These are phyloP conservation scores for Neotoxoptera formosana DNA, from an alignment of 1,140 invertebrate genomes.

Conservation along the genomic window DNA sequence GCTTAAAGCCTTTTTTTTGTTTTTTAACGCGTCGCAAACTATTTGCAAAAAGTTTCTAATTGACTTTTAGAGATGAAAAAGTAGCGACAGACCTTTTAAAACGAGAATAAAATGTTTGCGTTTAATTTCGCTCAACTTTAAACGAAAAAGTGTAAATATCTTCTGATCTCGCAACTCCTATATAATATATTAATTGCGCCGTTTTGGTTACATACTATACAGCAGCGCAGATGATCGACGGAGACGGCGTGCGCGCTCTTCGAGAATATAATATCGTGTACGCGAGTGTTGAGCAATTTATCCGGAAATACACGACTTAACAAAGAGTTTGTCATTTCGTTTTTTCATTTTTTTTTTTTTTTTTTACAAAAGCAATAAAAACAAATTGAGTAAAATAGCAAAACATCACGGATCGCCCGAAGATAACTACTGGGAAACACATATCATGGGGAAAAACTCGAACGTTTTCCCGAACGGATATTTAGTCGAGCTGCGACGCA, in stretches of 20 bases:
- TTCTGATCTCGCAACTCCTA: not conserved
- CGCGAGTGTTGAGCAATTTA: not conserved
- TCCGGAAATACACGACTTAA: not conserved
- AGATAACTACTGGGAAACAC: not conserved
- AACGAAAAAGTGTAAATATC: not conserved
- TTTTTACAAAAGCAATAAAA: not conserved
- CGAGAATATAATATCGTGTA: not conserved
- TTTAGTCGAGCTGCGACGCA: not conserved
- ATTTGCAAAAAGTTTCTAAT: slow-evolving; percentile 41
- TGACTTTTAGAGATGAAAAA: not conserved
- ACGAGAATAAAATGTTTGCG: slow-evolving; percentile 21
- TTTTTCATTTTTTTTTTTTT: too few species aligned
- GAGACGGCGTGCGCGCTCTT: not conserved
- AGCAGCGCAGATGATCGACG: not conserved
- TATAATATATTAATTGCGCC: slow-evolving; percentile 14
- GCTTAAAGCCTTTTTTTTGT: not conserved
- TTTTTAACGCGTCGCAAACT: not conserved
- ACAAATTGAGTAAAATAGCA: not conserved
- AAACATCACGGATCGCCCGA: not conserved
- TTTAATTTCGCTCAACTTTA: not conserved
- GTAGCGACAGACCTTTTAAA: not conserved
- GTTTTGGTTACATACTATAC: not conserved
- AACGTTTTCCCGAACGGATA: not conserved
- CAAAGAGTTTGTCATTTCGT: not conserved
- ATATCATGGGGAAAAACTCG: not conserved